Percentiles rank a stretch among this genome's conserved stretches.
These are phyloP conservation scores for Centropus bengalensis DNA, from an alignment of 2,113 vertebrate species.

Conservation along the genomic window DNA sequence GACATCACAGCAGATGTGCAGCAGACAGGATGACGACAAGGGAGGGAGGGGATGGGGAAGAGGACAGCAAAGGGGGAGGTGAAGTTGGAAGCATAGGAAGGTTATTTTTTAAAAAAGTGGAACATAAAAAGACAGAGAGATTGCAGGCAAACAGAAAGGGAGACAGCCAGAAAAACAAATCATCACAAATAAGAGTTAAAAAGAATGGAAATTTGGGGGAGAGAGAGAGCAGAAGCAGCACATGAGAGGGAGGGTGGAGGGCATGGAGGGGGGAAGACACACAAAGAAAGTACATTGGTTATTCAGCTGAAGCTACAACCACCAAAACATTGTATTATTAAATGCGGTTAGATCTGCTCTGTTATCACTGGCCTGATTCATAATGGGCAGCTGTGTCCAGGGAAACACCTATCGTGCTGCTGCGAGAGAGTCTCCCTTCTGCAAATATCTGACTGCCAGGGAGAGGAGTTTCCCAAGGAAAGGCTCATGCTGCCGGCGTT, in stretches of 20 bases:
- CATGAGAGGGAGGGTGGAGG: not conserved
- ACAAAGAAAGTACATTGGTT: conserved; percentile 60
- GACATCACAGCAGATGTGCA: conserved; percentile 69
- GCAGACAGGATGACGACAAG: conserved; percentile 38
- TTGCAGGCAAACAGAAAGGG: not conserved
- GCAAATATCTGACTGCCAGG: rapidly evolving
- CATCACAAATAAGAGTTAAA: not conserved
- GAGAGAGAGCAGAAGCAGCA: not conserved
- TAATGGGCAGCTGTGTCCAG: not conserved
- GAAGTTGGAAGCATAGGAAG: not conserved
- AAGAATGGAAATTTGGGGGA: conserved; percentile 14
- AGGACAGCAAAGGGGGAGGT: not conserved
- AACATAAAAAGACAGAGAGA: not conserved
- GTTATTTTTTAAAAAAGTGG: not conserved
- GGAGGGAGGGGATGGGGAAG: not conserved
- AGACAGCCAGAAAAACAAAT: not conserved
- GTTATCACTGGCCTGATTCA: not conserved
- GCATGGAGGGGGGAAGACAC: conserved; percentile 6
- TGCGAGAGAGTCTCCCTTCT: not conserved
- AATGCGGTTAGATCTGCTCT: not conserved
- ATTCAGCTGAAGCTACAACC: conserved; percentile 18
- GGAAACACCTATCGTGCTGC: not conserved
- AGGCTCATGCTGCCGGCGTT: not conserved
- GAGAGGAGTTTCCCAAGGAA: not conserved
- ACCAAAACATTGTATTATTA: not conserved